These are phyloP conservation scores for Porites lutea DNA, from an alignment of 64 coral and sea anemone genomes.

Conservation along the genomic window DNA sequence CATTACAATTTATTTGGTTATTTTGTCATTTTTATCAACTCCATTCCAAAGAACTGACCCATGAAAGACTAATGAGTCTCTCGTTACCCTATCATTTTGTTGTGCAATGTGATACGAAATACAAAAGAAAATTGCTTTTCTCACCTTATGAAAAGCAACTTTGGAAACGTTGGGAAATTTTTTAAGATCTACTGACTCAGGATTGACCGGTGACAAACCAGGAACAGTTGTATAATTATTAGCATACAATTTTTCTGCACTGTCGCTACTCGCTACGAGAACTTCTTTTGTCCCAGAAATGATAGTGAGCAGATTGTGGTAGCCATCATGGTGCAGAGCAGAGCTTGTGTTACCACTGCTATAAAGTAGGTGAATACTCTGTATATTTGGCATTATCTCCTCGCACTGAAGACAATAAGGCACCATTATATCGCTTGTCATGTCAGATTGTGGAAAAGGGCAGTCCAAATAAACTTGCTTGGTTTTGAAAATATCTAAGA, in stretches of 20 bases:
- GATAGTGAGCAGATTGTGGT: conserved; percentile 62
- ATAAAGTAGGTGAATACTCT: conserved; percentile 59
- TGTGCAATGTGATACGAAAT: too few species aligned
- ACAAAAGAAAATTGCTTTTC: background rate
- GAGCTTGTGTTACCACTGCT: conserved; percentile 70
- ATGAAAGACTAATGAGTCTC: too few species aligned
- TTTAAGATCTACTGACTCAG: conserved; percentile 69
- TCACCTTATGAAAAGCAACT: conserved; percentile 70
- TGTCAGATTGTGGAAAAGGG: conserved; percentile 58
- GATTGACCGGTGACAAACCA: conserved; percentile 53
- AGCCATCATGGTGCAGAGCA: conserved; percentile 67
- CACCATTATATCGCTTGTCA: conserved; percentile 59
- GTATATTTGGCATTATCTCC: conserved; percentile 24
- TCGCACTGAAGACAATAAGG: conserved; percentile 71
- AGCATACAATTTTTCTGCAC: conserved; percentile 30
- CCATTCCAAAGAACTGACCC: too few species aligned
- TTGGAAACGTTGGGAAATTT: conserved; percentile 46
- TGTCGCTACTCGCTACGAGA: conserved; percentile 25
- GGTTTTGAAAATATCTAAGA: conserved; percentile 64
- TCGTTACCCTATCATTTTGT: too few species aligned
- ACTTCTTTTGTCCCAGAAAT: conserved; percentile 70
- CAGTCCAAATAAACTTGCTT: conserved; percentile 66
- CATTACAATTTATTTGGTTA: too few species aligned
- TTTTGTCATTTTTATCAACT: too few species aligned
- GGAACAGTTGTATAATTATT: conserved; percentile 30